These are phyloP conservation scores for Lathronympha strigana DNA, from an alignment of 2,888 invertebrate species.

Conservation along the genomic window DNA sequence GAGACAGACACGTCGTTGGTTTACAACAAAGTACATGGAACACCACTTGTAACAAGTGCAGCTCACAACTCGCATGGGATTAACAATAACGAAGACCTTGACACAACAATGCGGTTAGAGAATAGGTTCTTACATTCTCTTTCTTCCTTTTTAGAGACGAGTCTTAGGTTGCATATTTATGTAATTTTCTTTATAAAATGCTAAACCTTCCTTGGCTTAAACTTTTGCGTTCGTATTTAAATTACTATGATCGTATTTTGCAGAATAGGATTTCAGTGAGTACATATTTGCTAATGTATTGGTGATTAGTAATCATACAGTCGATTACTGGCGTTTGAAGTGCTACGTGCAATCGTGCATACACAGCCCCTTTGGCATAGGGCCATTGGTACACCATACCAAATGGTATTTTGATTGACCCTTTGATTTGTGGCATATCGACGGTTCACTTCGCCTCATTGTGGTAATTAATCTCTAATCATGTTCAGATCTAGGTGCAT, in stretches of 20 bases:
- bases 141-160: constrained; percentile 11
- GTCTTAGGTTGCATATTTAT: background rate
- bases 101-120: constrained; percentile 35
- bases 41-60: constrained; percentile 34
- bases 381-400: constrained; percentile 13
- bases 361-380: constrained; percentile 25
- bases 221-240: no score
- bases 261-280: no score
- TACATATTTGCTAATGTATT: no score
- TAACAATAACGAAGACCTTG: constrained; percentile 39
- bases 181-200: background rate
- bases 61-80: constrained; percentile 25
- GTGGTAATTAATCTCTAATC: constrained; percentile 17
- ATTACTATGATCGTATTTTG: no score
- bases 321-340: constrained; percentile 17
- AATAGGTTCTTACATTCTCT: constrained; percentile 19
- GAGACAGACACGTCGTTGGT: constrained; percentile 21
- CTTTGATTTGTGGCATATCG: constrained; percentile 29
- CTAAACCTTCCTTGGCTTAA: no score
- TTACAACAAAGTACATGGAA: constrained; percentile 7
- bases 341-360: constrained; percentile 23
- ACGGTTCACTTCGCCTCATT: background rate
- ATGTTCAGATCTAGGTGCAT: constrained; percentile 6
- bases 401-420: constrained; percentile 13
- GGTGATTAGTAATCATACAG: no score